These are phyloP conservation scores for Zapornia atra DNA, from an alignment of 2,113 vertebrate species.

Conservation along the genomic window DNA sequence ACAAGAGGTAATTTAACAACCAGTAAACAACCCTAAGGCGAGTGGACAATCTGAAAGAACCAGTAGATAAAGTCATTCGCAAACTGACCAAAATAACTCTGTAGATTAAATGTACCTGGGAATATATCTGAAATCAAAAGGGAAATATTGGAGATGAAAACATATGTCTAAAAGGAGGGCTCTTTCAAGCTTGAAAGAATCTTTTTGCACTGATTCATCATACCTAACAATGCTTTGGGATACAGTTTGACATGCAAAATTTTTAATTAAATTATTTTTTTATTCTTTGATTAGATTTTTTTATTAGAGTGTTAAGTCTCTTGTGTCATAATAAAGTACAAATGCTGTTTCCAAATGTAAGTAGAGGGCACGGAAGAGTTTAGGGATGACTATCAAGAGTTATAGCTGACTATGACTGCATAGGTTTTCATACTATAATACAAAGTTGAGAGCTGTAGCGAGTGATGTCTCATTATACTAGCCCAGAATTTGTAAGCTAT, in stretches of 20 bases:
- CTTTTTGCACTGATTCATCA: background rate
- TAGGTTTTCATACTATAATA: background rate
- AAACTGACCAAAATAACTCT: background rate
- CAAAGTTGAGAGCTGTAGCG: background rate
- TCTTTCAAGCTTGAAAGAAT: background rate
- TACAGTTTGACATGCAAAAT: background rate
- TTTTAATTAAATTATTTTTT: background rate
- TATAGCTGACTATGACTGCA: background rate
- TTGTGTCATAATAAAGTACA: background rate
- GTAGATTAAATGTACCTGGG: background rate
- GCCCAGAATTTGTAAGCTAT: constrained; percentile 7
- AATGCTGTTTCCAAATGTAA: background rate
- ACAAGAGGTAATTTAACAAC: background rate
- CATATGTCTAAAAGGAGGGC: background rate
- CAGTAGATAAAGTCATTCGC: background rate
- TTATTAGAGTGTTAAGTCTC: background rate
- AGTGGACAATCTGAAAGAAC: background rate
- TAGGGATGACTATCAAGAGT: background rate
- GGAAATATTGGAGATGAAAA: background rate
- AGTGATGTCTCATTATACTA: background rate
- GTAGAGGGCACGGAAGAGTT: background rate
- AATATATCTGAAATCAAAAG: background rate
- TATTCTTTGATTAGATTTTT: background rate
- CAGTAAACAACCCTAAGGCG: background rate
- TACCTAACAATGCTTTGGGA: background rate